Conservation (phyloP, 2,797 vertebrate genomes). For the Helostoma temminkii region DNA sequence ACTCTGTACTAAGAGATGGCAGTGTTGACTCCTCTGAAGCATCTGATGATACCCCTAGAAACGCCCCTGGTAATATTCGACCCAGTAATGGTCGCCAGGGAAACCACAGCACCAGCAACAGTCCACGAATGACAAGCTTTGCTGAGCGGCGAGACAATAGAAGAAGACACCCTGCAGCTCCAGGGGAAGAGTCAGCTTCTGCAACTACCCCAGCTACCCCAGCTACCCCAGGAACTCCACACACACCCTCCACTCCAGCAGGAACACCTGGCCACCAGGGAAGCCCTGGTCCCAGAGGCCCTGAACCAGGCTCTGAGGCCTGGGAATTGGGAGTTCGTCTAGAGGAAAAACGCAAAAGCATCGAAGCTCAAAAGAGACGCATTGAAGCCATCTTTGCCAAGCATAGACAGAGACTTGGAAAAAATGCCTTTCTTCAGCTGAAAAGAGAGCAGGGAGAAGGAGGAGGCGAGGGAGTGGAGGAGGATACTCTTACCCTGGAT, state of each 20-base stretch:
- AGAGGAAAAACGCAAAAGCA: slow-evolving; percentile 92
- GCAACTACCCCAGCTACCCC: slow-evolving; percentile 51
- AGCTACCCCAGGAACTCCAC: slow-evolving; percentile 64
- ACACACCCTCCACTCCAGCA: slow-evolving; percentile 68
- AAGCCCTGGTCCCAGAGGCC: slow-evolving; percentile 73
- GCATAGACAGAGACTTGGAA: slow-evolving; percentile 91
- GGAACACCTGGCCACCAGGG: slow-evolving; percentile 64
- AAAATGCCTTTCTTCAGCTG: slow-evolving; percentile 90
- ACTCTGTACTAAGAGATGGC: slow-evolving; percentile 83
- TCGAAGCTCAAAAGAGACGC: slow-evolving; percentile 92
- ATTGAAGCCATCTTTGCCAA: slow-evolving; percentile 94
- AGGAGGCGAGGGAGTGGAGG: slow-evolving; percentile 49
- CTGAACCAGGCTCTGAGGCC: slow-evolving; percentile 86
- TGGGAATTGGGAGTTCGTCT: slow-evolving; percentile 89
- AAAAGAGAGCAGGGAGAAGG: slow-evolving; percentile 85
- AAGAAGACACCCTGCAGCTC: slow-evolving; percentile 79
- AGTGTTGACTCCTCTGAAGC: slow-evolving; percentile 86
- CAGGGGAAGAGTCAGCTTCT: slow-evolving; percentile 58
- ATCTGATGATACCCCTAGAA: slow-evolving; percentile 77
- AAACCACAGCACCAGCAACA: slow-evolving; percentile 67
- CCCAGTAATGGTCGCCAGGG: slow-evolving; percentile 54
- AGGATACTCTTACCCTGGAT: slow-evolving; percentile 77
- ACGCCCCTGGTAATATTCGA: slow-evolving; percentile 75
- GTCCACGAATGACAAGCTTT: slow-evolving; percentile 92
- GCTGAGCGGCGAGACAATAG: slow-evolving; percentile 87